phyloP scores from a whole-genome alignment of 2,888 invertebrate genomes.

The Chymomyza procnemis region DNA sequence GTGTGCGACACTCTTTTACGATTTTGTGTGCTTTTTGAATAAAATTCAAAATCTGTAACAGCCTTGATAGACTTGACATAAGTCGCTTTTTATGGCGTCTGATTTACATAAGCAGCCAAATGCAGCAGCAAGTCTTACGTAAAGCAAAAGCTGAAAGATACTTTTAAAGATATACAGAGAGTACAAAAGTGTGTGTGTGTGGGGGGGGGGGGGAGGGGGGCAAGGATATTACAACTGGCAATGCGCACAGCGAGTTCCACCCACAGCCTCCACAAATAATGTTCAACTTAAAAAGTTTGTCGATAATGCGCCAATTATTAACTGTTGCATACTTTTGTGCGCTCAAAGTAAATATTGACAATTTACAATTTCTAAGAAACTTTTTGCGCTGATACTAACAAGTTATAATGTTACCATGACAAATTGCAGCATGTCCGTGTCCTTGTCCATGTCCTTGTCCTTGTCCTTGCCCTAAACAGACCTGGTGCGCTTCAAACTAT shows the following conservation, averaged over 20 bases:
- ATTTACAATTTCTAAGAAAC: slow-evolving; percentile 19
- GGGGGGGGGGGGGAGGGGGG: too few species aligned
- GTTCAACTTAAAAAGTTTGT: background rate
- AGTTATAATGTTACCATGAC: background rate
- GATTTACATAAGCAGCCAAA: slow-evolving; percentile 66
- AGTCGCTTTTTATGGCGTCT: slow-evolving; percentile 40
- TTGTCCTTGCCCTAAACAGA: background rate
- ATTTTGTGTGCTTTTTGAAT: slow-evolving; percentile 19
- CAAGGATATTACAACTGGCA: background rate
- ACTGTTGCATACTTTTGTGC: slow-evolving; percentile 14
- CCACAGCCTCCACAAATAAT: background rate
- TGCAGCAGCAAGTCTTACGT: background rate
- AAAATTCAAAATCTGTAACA: background rate
- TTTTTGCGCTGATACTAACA: background rate
- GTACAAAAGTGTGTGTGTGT: slow-evolving; percentile 54
- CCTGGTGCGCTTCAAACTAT: background rate
- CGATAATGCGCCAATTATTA: background rate
- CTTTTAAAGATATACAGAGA: slow-evolving; percentile 52
- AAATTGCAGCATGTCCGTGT: slow-evolving; percentile 5
- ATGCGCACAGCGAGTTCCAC: background rate
- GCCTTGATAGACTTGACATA: slow-evolving; percentile 17
- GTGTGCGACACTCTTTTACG: slow-evolving; percentile 17
- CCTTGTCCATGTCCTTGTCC: too few species aligned
- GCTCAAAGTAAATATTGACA: slow-evolving; percentile 8
- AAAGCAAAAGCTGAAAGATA: slow-evolving; percentile 1